Percentiles rank a stretch among this genome's conserved stretches.
Evolutionary conservation across 2,888 invertebrate species (phyloP).

Genomic region (Eilema sororculum): DNA sequence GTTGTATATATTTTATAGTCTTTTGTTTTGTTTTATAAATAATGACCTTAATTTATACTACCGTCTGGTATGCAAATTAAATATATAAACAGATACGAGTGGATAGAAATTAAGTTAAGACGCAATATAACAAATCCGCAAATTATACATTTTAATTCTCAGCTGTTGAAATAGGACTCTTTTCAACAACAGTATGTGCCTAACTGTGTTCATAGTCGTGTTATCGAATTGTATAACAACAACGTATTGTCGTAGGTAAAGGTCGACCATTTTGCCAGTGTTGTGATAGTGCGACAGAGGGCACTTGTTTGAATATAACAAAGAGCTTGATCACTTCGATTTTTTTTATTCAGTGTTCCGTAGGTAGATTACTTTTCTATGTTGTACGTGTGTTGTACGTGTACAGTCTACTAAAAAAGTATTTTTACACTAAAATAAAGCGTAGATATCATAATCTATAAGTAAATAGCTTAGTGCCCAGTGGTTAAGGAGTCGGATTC

Average conservation of each 20-base stretch:
- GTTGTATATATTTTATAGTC: conserved; percentile 4
- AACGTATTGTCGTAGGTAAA: background rate
- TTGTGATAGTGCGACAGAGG: too few species aligned
- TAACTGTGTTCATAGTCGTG: background rate
- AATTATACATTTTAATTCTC: background rate
- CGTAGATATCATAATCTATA: too few species aligned
- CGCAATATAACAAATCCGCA: background rate
- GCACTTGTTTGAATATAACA: background rate
- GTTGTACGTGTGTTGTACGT: too few species aligned
- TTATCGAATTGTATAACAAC: background rate
- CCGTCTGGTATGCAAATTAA: background rate
- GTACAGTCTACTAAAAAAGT: too few species aligned
- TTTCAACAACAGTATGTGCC: background rate
- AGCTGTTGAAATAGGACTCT: background rate
- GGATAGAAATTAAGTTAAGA: conserved; percentile 18
- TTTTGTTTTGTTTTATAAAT: background rate
- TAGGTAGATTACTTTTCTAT: too few species aligned
- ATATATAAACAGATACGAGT: conserved; percentile 13
- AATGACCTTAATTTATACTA: background rate
- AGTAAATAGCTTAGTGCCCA: too few species aligned
- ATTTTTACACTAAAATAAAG: too few species aligned
- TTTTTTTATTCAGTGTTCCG: too few species aligned
- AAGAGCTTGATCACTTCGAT: too few species aligned
- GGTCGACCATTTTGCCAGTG: background rate
- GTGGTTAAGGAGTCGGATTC: too few species aligned